These are phyloP conservation scores for Linurgus olivaceus DNA, from an alignment of 2,797 vertebrate species.

Conservation along the genomic window DNA sequence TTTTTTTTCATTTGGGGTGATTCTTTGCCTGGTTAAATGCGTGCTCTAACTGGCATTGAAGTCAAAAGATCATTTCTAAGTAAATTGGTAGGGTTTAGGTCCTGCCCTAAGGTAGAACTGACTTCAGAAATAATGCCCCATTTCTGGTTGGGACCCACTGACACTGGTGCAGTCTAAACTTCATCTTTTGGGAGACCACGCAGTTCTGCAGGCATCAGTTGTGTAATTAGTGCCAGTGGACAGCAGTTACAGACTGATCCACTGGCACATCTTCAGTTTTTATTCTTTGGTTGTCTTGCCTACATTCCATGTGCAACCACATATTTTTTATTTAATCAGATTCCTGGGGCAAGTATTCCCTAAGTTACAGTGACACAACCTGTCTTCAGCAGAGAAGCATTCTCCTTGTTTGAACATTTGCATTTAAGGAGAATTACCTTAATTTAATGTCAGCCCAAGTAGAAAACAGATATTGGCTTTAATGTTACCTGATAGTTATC, in stretches of 20 bases:
- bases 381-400: neutral
- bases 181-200: neutral
- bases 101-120: neutral
- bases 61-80: neutral
- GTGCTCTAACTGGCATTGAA: neutral
- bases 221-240: neutral
- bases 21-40: neutral
- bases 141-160: neutral
- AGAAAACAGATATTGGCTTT: neutral
- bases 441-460: neutral
- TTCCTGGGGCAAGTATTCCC: conserved; percentile 9
- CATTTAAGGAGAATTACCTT: neutral
- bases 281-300: neutral
- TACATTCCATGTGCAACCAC: conserved; percentile 37
- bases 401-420: neutral
- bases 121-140: neutral
- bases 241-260: neutral
- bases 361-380: neutral
- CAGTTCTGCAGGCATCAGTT: neutral
- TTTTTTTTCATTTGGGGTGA: neutral
- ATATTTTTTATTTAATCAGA: neutral
- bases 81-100: neutral
- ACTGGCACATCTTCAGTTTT: neutral
- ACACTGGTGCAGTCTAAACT: neutral
- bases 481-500: neutral